Evolutionary conservation across 2,888 invertebrate genomes (phyloP).

Genomic region (Julus scandinavius): DNA sequence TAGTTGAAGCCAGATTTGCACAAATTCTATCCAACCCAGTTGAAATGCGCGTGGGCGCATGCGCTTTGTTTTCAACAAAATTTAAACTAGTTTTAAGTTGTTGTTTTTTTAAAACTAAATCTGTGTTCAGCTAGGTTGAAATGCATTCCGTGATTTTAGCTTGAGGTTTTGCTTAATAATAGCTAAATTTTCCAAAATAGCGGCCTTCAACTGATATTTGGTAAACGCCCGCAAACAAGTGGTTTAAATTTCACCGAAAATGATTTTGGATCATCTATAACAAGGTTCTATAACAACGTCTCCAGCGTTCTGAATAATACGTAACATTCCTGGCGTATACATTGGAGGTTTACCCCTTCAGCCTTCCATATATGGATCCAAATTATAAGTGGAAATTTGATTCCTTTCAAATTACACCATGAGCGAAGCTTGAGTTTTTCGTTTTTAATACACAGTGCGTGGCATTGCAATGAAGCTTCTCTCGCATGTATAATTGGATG

Average conservation of each 20-base stretch:
- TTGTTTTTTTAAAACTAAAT: too few relatives aligned
- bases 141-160: too few relatives aligned
- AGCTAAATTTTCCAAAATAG: too few relatives aligned
- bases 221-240: neutral
- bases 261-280: neutral
- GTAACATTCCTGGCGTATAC: neutral
- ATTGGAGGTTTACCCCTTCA: neutral
- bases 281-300: too few relatives aligned
- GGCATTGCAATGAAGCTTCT: neutral
- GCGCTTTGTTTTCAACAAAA: too few relatives aligned
- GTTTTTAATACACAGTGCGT: neutral
- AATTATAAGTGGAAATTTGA: constrained; percentile 34
- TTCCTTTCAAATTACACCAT: neutral
- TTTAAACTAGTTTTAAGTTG: too few relatives aligned
- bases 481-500: constrained; percentile 8
- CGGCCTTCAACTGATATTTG: too few relatives aligned
- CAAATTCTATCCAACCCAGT: too few relatives aligned
- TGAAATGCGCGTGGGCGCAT: too few relatives aligned
- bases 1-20: too few relatives aligned
- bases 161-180: too few relatives aligned
- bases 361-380: neutral
- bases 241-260: neutral
- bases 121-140: too few relatives aligned
- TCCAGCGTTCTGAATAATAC: neutral
- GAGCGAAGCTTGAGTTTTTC: neutral